Evolutionary conservation across 2,113 vertebrate genomes (phyloP), one percentile per base, ranked within the genome.

Genomic region (Ascaphus truei): DNA sequence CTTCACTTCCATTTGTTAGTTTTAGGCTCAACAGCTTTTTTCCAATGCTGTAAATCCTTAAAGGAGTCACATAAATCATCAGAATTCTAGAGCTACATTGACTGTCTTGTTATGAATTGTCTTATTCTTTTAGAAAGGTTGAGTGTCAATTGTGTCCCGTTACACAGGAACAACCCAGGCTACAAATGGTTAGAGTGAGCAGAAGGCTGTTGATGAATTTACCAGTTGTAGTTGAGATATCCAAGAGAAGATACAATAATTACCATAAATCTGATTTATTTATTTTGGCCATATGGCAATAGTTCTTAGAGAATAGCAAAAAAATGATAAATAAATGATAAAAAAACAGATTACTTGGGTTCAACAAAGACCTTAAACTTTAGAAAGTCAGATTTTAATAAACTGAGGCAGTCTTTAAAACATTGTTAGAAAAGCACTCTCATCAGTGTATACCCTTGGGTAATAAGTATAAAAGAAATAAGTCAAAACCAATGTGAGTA

Each of bases 181-280:
- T 76, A 76, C 77, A 80, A 79, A 82, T 79, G 72, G 74, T 77
- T 73, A 57, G 58, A 26, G 67, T 68, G 45, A 83, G 77, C 75
- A 76, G 75, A 71, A 55, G 77, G 79, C 62, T 39, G 75, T 65
- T 65, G 77, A 82, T 48, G 71, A 78, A 64, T 75, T 84, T 72
- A 56, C 56, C 64, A 56, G 1, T 74, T 71, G 67, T 68, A 74
- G 63, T 78, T 73, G 1, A 0, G 1, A 65, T 62, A 73, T 45
- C 27, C 63, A 75, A 76, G 75, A 47, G 52, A 77, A 73, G 79
- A 75, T 23, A 57, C 61, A 68, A 33, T 68, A 4, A 1, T 29
- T 76, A 71, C 69, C 59, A 43, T 76, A 74, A 74, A 74, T 79
- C 80, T 83, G 74, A 22, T 10, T 25, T 4, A 11, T 72, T 78